A percentile compares a stretch with the other conserved stretches of the same genome.
Conservation (phyloP, 1,140 invertebrate species). For the roundworm (Caenorhabditis elegans) region WBcel235 BX284602.5:7280001-7280500, state of each 20-base stretch:
- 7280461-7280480: conserved; percentile 17
- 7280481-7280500: conserved; percentile 8
- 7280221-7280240: neutral
- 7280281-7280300: neutral
- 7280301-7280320: neutral
- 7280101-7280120: neutral
- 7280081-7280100: neutral
- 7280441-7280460: conserved; percentile 2
- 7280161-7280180: neutral
- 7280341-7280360: neutral
- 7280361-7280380: conserved; percentile 31
- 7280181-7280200: neutral
- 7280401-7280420: conserved; percentile 16
- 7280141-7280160: neutral
- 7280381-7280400: conserved; percentile 12
- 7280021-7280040: conserved; percentile 17
- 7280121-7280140: neutral
- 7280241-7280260: neutral
- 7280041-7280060: conserved; percentile 22
- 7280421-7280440: neutral
- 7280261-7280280: neutral
- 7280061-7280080: conserved; percentile 18
- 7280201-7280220: neutral
- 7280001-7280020: neutral
- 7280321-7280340: conserved; percentile 5